Base-by-base conservation (phyloP, 2,888 invertebrate species). In the Rhagonycha fulva region DNA sequence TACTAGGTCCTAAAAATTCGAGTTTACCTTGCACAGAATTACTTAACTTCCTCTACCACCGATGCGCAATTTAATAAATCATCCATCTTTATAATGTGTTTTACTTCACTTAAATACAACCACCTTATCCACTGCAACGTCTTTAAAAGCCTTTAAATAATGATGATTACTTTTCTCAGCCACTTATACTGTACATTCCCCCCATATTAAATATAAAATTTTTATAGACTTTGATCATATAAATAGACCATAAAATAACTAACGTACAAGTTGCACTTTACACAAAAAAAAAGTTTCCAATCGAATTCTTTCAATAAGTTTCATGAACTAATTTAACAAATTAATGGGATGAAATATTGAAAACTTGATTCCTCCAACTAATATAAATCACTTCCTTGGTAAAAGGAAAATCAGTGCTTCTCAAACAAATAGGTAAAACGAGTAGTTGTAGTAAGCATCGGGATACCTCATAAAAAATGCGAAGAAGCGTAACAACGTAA, bases 51-150 rank as follows among this genome's bases (percentile, higher is more conserved):
- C 73, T 76, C 73, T 62, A 72, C n/a, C 73, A 73, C 72, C 47
- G 72, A 72, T 76, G 72, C 76, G 76, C 73, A 73, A 70, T 76
- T 76, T 70, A 70, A 76, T 76, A 76, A 73, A 76, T 73, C 76
- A 70, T 71, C 67, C 62, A 70, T 68, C 68, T 76, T 76, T 76
- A 47, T 72, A 72, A 76, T 76, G 67, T 70, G 70, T 67, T 76
- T 76, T 61, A 63, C 73, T 61, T 63, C 73, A 73, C 76, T 73
- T 76, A 70, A 47, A 47, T 72, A 73, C 70, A 68, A 73, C 73
- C 66, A 73, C 23, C 47, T 72, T 70, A 70, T 68, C 73, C 73
- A 72, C 24, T 72, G 70, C 72, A 73, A 76, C 70, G 47, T 70
- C 76, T 68, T 24, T 70, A 73, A 68, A 73, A 70, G 66, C 71